Percentiles rank a stretch among this genome's conserved stretches.
Conservation (phyloP, 92 coral and sea anemone genomes). For the Actinostola sp. region DNA sequence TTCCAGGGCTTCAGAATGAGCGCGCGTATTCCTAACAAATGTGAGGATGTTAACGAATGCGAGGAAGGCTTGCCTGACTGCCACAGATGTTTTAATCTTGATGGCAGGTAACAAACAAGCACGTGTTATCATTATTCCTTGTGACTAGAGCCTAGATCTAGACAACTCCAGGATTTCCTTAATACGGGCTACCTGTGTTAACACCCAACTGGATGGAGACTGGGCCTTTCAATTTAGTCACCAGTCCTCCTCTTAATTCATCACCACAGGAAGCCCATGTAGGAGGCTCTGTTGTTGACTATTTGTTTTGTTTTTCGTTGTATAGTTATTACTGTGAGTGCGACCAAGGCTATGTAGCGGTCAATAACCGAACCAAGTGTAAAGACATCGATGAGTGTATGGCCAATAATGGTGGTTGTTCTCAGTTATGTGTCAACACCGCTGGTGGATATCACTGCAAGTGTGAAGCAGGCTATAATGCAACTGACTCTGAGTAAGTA, state of each 20-base stretch:
- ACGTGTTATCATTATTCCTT: not conserved
- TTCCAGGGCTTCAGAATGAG: slow-evolving; percentile 76
- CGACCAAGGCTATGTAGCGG: slow-evolving; percentile 66
- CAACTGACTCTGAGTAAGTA: slow-evolving; percentile 81
- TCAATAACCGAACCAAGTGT: slow-evolving; percentile 77
- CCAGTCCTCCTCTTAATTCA: too few relatives aligned
- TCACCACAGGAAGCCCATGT: too few relatives aligned
- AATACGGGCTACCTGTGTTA: too few relatives aligned
- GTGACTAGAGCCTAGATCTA: too few relatives aligned
- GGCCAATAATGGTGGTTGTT: slow-evolving; percentile 82
- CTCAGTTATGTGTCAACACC: slow-evolving; percentile 87
- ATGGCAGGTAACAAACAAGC: slow-evolving; percentile 69
- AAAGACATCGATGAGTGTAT: slow-evolving; percentile 88
- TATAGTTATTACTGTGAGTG: slow-evolving; percentile 86
- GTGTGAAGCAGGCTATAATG: slow-evolving; percentile 82
- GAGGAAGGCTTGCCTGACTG: slow-evolving; percentile 87
- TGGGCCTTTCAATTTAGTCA: too few relatives aligned
- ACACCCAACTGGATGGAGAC: too few relatives aligned
- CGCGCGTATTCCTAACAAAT: slow-evolving; percentile 68
- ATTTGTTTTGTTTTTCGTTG: not conserved
- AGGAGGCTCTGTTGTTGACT: not conserved
- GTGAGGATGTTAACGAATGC: slow-evolving; percentile 89
- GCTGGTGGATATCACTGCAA: slow-evolving; percentile 87
- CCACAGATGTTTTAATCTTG: slow-evolving; percentile 76
- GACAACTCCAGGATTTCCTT: too few relatives aligned